Evolutionary conservation across 1,140 invertebrate species (phyloP), one percentile per base, ranked within the genome.

Genomic region (Bombus soroeensis): DNA sequence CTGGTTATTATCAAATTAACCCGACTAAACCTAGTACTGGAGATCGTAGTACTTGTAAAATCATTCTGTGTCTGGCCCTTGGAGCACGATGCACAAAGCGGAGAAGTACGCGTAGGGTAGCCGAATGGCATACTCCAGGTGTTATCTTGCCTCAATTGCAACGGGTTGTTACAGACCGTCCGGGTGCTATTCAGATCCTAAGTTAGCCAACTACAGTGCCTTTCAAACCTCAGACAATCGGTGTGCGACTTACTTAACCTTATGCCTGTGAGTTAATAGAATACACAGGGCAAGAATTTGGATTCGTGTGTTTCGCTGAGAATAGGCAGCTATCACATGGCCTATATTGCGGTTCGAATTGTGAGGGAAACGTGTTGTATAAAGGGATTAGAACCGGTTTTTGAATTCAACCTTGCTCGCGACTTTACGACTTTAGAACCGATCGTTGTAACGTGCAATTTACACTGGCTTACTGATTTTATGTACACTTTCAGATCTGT

Each of bases 261-360:
- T 86, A 57, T 39, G 41, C 41, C 32, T 71, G 25, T 39, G 68
- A 81, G 80, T 83, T 89, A 87, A 89, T 89, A 78, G 76, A 82
- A 81, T 85, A 68, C 84, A 85, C 83, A 34, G 53, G 80, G 68
- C 70, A 81, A 53, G 53, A 74, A 72, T 70, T 72, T 37, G 74
- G 62, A 70, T 37, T 71, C 34, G 22, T 81, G 59, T 39, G 22
- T 47, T 25, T 59, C 57, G 43, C 6, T 32, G 59, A 71, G 43
- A 47, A 72, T 18, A 81, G 3, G 32, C 57, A 34, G 12, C 66
- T 74, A 81, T 57, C 32, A 37, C n/a, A 9, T 62, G 39, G 28
- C 53, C 6, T 41, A 32, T 37, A 1, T 10, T 15, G 32, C 8
- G 28, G 1, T 12, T 25, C 32, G 28, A 81, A 39, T 57, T 15